A percentile compares a stretch with the other conserved stretches of the same genome.
Evolutionary conservation across 2,888 invertebrate genomes (phyloP).

Genomic region (Agonopterix alstromeriana): DNA sequence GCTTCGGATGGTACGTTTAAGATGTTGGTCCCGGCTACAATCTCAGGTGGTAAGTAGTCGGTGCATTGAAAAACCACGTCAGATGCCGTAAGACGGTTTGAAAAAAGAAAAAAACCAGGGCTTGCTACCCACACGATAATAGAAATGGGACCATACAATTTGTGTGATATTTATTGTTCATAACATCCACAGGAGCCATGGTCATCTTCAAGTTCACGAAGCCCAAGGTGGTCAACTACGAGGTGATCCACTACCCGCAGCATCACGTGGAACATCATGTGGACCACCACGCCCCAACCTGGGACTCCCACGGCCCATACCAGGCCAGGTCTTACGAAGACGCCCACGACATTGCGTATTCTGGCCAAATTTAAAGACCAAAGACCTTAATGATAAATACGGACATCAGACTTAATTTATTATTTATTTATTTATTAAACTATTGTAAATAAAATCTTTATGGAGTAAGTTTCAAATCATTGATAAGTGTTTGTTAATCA

Average conservation of each 20-base stretch:
- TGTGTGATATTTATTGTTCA: no score
- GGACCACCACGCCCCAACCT: conserved; percentile 74
- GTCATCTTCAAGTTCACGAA: conserved; percentile 92
- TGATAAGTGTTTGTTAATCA: neutral
- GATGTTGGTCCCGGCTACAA: no score
- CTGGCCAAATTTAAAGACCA: conserved; percentile 59
- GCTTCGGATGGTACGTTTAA: no score
- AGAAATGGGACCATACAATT: no score
- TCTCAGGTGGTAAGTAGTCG: no score
- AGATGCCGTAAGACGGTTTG: no score
- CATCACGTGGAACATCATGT: conserved; percentile 83
- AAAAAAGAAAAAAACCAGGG: no score
- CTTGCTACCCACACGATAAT: no score
- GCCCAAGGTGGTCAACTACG: conserved; percentile 91
- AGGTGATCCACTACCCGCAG: conserved; percentile 89
- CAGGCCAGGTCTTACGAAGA: conserved; percentile 78
- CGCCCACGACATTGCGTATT: conserved; percentile 78
- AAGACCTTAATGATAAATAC: conserved; percentile 29
- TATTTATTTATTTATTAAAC: conserved; percentile 64
- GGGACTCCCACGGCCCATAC: conserved; percentile 77
- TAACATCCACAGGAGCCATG: conserved; percentile 75
- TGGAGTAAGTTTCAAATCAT: conserved; percentile 57
- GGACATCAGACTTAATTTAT: conserved; percentile 67
- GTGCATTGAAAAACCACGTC: no score
- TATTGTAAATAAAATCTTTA: conserved; percentile 63